A percentile compares a stretch with the other conserved stretches of the same genome.
Conservation (phyloP, 2,797 vertebrate species). For the Pelochelys cantorii region DNA sequence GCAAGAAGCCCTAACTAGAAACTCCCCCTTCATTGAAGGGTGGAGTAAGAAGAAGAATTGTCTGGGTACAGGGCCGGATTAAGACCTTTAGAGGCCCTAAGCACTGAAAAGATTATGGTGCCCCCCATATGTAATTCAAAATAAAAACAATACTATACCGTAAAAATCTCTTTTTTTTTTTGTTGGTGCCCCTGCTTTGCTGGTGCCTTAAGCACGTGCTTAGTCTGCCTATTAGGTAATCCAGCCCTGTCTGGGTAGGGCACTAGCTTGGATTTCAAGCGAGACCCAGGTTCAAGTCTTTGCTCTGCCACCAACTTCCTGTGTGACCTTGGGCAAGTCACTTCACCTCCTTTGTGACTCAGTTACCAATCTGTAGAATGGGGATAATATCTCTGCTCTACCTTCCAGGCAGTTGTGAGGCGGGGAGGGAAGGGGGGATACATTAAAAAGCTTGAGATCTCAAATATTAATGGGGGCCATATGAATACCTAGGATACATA, state of each 20-base stretch:
- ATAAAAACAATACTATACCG: no score
- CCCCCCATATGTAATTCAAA: no score
- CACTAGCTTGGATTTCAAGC: background rate
- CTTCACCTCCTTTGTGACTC: background rate
- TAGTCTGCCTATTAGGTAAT: no score
- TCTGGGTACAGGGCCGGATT: no score
- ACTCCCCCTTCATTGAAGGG: background rate
- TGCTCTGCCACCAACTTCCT: background rate
- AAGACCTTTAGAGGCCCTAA: no score
- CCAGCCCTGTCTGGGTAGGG: no score
- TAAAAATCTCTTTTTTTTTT: no score
- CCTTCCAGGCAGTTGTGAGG: background rate
- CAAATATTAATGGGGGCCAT: background rate
- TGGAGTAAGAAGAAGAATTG: background rate
- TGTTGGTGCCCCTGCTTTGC: no score
- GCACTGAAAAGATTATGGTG: no score
- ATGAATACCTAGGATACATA: background rate
- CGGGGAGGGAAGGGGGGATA: background rate
- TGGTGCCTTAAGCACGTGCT: no score
- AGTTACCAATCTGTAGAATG: background rate
- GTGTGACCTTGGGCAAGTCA: background rate
- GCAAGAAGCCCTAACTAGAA: background rate
- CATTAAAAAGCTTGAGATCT: background rate
- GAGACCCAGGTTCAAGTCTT: background rate
- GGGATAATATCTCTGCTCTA: background rate